Base-by-base conservation (phyloP, 1,140 invertebrate genomes). In the Drosophila novamexicana region DNA sequence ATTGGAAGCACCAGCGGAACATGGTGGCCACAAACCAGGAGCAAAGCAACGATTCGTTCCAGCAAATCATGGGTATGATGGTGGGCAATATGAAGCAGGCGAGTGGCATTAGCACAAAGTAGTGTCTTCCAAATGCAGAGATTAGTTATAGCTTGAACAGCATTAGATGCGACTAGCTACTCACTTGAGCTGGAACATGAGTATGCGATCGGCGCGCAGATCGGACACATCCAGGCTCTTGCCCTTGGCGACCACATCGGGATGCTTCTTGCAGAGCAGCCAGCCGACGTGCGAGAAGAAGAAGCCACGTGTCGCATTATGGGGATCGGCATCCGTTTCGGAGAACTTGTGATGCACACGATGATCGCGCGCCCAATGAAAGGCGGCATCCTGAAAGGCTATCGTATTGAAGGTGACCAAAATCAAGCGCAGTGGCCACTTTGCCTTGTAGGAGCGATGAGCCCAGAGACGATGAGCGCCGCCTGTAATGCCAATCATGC, bases 261-360 rank as follows among this genome's bases (percentile, higher is more conserved):
- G 97, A 92, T 99, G 98, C 92, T 99, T 99, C 59, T 95, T 94
- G 59, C 96, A 96, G 18, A 99, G 92, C 22, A 99, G 93, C 98
- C 98, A 99, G 1, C 98, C 98, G 47, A 99, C 94, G 88, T 99
- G 98, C 0, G 98, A 94, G 93, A 99, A 99, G 94, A 99, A 99
- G 93, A 99, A 98, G 2, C 98, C 98, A 14, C 90, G 94, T 6
- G 94, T 97, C 1, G 97, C 97, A 92, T 99, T 98, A 86, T 99
- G 98, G 0, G 98, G 98, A 93, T 99, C 98, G 4, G 98, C 98
- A 92, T 99, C 95, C 0, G 98, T 99, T 93, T 99, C 98, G 4
- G 96, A 97, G 93, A 96, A 99, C 92, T 99, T 99, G 93, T 99
- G 98, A 92, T 99, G 98, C 71, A 98, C 96, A 71, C 98, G 94